A percentile compares a stretch with the other conserved stretches of the same genome.
phyloP scores from a whole-genome alignment of 2,113 vertebrate species.

The Oryzias melastigma region DNA sequence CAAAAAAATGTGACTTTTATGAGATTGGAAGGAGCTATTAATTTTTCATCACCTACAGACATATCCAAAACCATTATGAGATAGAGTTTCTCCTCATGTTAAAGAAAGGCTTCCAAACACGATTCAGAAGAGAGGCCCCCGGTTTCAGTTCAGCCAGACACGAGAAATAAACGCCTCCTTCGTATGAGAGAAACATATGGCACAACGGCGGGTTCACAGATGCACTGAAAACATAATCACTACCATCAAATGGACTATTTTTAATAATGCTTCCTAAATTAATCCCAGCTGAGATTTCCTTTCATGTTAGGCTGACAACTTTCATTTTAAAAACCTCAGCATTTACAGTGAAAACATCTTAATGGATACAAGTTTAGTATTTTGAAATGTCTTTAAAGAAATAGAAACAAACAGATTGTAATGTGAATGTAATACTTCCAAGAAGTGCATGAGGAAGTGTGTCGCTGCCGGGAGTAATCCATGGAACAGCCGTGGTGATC shows the following conservation, averaged over 20 bases:
- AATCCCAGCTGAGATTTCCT: no score
- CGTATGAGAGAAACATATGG: conserved; percentile 5
- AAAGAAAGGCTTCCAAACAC: conserved; percentile 45
- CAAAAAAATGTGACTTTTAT: conserved; percentile 27
- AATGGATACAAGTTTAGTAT: no score
- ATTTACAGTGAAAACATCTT: no score
- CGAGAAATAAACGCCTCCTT: conserved; percentile 16
- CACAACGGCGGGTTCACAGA: not conserved
- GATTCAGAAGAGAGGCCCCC: conserved; percentile 15
- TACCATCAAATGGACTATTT: no score
- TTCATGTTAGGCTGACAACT: no score
- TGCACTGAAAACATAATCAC: not conserved
- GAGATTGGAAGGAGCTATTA: conserved; percentile 2
- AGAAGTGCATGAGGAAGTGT: not conserved
- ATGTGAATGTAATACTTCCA: not conserved
- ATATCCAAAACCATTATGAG: conserved; percentile 22
- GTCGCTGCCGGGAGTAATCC: not conserved
- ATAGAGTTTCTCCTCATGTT: conserved; percentile 32
- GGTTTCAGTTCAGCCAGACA: conserved; percentile 20
- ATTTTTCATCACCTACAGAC: conserved; percentile 20
- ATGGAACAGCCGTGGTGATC: not conserved
- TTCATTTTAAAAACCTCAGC: no score
- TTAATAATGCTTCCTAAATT: no score
- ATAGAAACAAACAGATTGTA: no score
- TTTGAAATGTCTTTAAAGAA: no score